Evolutionary conservation across 2,888 invertebrate genomes (phyloP), one percentile per base, ranked within the genome.

Genomic region (Melolontha melolontha): DNA sequence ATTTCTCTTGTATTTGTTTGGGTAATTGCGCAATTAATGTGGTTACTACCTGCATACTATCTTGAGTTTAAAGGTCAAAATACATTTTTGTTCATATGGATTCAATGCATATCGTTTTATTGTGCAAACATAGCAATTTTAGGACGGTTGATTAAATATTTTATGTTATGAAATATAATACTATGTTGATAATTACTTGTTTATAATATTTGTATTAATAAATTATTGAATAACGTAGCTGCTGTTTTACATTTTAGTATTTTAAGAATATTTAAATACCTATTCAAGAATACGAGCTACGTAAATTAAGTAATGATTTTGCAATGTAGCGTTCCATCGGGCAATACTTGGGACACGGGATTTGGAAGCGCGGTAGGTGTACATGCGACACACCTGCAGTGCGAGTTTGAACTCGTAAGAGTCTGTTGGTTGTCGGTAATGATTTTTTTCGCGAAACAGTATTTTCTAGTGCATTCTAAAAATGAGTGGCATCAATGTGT

Each of bases 1-100:
- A 66, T 88, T 0, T 75, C 88, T 7, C 80, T 92, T 14, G 76
- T 84, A 40, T 65, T 82, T 0, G 78, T 90, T 29, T 95, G 94
- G 94, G 76, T 90, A 8, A 74, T 85, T 0, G 89, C 91, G 1
- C 97, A 99, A 85, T 90, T 85, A 0, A 82, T 92, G 0, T 99
- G 99, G 99, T 85, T 99, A 8, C 84, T 91, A 42, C 91, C 92
- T 44, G 99, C 98, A 0, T 99, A 97, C 84, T 85, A 92, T 51
- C 84, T 98, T 40, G 99, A 99, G 82, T 99, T 98, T 82, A 88
- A 90, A 77, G 91, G 93, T 7, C 84, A 89, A 72, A 91, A 96
- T 80, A 92, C 94, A 0, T 97, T 96, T 80, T 80, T 92, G 47
- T 89, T 88, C 75, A 89, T 99, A 75, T 98, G 97, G 92, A 76